Base-by-base conservation (phyloP, 2,888 invertebrate genomes). In the Phytoseiulus persimilis region DNA sequence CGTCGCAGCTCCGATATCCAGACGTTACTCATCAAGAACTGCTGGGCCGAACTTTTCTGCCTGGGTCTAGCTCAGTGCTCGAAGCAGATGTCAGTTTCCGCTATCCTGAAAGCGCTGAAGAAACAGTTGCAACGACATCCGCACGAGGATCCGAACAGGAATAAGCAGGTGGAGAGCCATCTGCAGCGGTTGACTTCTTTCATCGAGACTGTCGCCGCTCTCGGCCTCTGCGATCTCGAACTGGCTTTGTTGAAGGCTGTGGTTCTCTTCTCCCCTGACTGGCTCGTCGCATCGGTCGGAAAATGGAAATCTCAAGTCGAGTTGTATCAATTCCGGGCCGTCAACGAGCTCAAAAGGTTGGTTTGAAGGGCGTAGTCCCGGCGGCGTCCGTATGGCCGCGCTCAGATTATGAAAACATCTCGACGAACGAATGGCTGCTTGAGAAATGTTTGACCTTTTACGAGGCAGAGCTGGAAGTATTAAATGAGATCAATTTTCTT, bases 1-100 rank as follows among this genome's bases (percentile, higher is more conserved):
- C 84, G 33, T 93, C 94, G 90, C 93, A 96, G 97, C 90, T 94
- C 95, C 90, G 96, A 97, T 91, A 94, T 95, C 90, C 97, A 98
- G 94, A 95, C 96, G 91, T 94, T 95, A 0, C 93, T 98, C 83
- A 94, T 98, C 91, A 95, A 96, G 92, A 95, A 95, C 90, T 96
- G 96, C 92, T 99, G 98, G 98, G 95, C 97, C 90, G 97, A 98
- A 92, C 93, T 99, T 90, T 96, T 99, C 93, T 95, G 96, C 0
- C 94, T 99, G 65, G 98, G 98, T 0, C 94, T 99, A 91, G 96
- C 97, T 23, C 97, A 98, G 93, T 96, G 96, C 92, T 95, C 96
- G 0, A 94, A 95, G 90, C 95, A 95, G 39, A 94, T 97, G 92
- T 95, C 96, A 14, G 94, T 98, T 90, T 94, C 95, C 90, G 95